Evolutionary conservation across 2,113 vertebrate genomes (phyloP).

Genomic region (Epinephelus lanceolatus): DNA sequence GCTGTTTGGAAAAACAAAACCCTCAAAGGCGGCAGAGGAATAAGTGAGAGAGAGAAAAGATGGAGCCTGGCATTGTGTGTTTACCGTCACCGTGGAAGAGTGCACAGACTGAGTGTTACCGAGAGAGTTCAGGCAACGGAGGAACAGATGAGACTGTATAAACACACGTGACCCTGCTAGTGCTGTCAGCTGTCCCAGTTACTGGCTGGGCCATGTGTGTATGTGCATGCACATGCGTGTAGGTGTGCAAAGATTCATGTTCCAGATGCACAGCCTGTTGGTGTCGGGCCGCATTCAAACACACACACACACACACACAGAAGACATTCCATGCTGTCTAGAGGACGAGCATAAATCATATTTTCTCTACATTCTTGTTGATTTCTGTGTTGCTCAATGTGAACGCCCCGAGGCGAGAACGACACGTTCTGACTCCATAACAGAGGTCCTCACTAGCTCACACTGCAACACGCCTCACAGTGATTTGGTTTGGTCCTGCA

Average conservation of each 20-base stretch:
- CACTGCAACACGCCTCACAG: slow-evolving; percentile 4
- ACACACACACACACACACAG: neutral
- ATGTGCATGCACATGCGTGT: slow-evolving; percentile 1
- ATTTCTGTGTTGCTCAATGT: slow-evolving; percentile 34
- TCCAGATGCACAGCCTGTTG: slow-evolving; percentile 45
- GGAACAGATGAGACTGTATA: slow-evolving; percentile 52
- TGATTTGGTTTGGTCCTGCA: neutral
- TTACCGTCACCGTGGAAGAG: slow-evolving; percentile 14
- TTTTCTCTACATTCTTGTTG: slow-evolving; percentile 14
- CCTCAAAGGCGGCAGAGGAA: slow-evolving; percentile 22
- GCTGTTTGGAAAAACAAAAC: slow-evolving; percentile 48
- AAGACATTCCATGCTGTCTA: slow-evolving; percentile 17
- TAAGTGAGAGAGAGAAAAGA: neutral
- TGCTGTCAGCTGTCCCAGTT: slow-evolving; percentile 66
- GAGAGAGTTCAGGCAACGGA: slow-evolving; percentile 30
- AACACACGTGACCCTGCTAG: slow-evolving; percentile 64
- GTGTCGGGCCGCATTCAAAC: slow-evolving; percentile 7
- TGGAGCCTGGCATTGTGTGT: neutral
- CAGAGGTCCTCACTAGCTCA: neutral
- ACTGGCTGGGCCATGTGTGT: slow-evolving; percentile 17
- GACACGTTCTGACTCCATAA: slow-evolving; percentile 19
- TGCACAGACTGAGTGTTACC: slow-evolving; percentile 26
- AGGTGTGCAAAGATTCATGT: slow-evolving; percentile 35
- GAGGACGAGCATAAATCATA: slow-evolving; percentile 55
- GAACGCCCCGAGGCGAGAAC: slow-evolving; percentile 31